These are phyloP conservation scores for Malurus melanocephalus DNA, from an alignment of 2,113 vertebrate genomes.

Conservation along the genomic window DNA sequence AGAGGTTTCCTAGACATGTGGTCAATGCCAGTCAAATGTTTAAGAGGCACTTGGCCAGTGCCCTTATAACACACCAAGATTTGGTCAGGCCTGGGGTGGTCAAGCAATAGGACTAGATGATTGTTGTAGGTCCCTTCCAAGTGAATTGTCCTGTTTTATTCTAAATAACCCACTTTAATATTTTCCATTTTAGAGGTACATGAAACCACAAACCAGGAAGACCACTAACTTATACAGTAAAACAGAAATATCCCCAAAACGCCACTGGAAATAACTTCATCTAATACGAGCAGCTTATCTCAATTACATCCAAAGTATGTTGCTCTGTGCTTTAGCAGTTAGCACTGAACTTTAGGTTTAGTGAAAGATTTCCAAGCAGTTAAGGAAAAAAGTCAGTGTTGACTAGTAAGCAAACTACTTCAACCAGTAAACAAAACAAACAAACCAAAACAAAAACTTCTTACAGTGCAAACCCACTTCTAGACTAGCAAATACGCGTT, in stretches of 20 bases:
- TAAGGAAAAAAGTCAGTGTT: not conserved
- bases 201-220: not conserved
- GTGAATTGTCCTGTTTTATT: not conserved
- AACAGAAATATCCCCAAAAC: not conserved
- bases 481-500: not conserved
- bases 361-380: not conserved
- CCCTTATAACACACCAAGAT: not conserved
- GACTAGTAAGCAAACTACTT: not conserved
- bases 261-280: fast-evolving
- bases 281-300: not conserved
- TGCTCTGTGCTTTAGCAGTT: not conserved
- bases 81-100: not conserved
- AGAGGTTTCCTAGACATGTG: not conserved
- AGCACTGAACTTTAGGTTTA: not conserved
- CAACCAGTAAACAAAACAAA: not conserved
- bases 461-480: not conserved
- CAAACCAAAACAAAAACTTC: not conserved
- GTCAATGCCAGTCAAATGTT: fast-evolving
- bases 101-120: not conserved
- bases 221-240: not conserved
- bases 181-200: not conserved
- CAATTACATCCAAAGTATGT: not conserved
- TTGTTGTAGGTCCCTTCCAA: not conserved
- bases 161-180: not conserved
- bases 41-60: not conserved